A percentile compares a stretch with the other conserved stretches of the same genome.
Conservation (phyloP, 2,888 invertebrate species). For the Luffia ferchaultella region DNA sequence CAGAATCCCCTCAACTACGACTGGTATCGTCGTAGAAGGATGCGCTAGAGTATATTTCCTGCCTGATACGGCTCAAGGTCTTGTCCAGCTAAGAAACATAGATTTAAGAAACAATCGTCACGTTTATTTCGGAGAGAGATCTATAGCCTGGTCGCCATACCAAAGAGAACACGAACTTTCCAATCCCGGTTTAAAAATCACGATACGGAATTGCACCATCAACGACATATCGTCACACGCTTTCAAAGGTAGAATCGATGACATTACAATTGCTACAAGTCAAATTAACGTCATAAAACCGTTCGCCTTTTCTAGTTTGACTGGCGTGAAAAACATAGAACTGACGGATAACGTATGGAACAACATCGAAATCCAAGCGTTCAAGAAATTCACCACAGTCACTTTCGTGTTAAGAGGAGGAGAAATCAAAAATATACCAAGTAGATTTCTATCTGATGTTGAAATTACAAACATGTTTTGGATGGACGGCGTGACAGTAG, state of each 20-base stretch:
- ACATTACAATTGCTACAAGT: conserved; percentile 70
- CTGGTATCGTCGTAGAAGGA: conserved; percentile 70
- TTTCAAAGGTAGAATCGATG: conserved; percentile 76
- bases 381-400: conserved; percentile 79
- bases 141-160: conserved; percentile 67
- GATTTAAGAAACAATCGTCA: conserved; percentile 69
- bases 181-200: conserved; percentile 65
- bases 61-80: conserved; percentile 64
- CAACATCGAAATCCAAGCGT: conserved; percentile 74
- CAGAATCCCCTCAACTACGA: conserved; percentile 56
- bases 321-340: conserved; percentile 69
- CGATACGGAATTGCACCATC: conserved; percentile 55
- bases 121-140: conserved; percentile 68
- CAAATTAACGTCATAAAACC: conserved; percentile 70
- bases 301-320: conserved; percentile 79
- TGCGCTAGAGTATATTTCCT: conserved; percentile 70
- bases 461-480: conserved; percentile 72
- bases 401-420: conserved; percentile 72
- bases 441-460: conserved; percentile 77
- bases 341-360: conserved; percentile 68
- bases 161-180: conserved; percentile 69
- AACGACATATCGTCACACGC: conserved; percentile 67
- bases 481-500: conserved; percentile 71
- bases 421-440: conserved; percentile 66
- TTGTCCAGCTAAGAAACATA: conserved; percentile 69